Percentiles rank a stretch among this genome's conserved stretches.
Conservation (phyloP, 2,113 vertebrate species). For the Neomonachus schauinslandi region DNA sequence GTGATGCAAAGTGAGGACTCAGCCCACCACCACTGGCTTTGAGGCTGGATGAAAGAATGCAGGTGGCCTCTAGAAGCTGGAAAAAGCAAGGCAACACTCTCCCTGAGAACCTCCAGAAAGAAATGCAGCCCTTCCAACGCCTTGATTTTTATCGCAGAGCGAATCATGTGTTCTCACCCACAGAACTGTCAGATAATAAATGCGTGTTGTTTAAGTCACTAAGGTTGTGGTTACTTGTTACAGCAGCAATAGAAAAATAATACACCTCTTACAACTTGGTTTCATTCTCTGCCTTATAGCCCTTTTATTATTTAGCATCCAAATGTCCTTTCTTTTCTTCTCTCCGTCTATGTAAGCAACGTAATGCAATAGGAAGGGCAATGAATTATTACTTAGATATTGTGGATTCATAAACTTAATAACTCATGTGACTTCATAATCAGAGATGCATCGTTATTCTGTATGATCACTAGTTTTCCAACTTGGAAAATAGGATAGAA, state of each 20-base stretch:
- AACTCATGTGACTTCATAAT: background rate
- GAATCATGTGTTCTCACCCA: background rate
- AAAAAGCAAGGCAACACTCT: background rate
- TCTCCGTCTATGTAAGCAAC: background rate
- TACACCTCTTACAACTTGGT: background rate
- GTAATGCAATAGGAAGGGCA: background rate
- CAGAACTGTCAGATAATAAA: background rate
- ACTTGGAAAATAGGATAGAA: background rate
- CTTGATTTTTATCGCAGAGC: background rate
- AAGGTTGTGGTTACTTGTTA: background rate
- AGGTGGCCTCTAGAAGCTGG: background rate
- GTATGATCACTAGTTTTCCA: background rate
- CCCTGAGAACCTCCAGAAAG: background rate
- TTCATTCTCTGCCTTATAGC: background rate
- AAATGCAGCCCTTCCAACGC: background rate
- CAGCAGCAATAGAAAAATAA: background rate
- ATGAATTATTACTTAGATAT: background rate
- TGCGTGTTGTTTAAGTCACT: background rate
- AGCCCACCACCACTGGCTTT: background rate
- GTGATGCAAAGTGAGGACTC: background rate
- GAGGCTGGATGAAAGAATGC: background rate
- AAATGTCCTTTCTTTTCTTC: background rate
- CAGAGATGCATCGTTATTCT: background rate
- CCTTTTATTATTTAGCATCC: background rate
- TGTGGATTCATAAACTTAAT: background rate